Conservation (phyloP, 2,888 invertebrate genomes). For the Meghimatium bilineatum region DNA sequence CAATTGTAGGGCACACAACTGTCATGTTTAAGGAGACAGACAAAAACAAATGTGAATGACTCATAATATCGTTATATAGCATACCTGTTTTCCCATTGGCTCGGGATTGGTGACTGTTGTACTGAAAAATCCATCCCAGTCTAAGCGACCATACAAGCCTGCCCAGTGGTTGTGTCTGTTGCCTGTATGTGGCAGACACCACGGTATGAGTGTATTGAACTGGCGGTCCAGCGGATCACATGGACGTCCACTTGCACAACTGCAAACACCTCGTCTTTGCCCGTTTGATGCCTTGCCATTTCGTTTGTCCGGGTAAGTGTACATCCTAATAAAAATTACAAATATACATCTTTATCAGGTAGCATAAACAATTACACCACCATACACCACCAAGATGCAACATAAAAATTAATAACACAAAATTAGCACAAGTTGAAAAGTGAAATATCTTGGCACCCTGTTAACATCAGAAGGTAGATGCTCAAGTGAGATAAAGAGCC, state of each 20-base stretch:
- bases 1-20: no score
- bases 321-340: constrained; percentile 78
- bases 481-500: no score
- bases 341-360: no score
- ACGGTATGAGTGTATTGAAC: constrained; percentile 89
- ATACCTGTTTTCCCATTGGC: constrained; percentile 90
- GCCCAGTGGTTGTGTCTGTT: constrained; percentile 92
- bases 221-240: constrained; percentile 87
- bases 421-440: no score
- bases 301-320: constrained; percentile 80
- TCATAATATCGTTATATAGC: not conserved
- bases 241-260: constrained; percentile 81
- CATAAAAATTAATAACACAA: no score
- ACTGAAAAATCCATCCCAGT: constrained; percentile 90
- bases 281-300: constrained; percentile 79
- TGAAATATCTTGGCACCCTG: no score
- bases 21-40: no score
- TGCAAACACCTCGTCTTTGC: constrained; percentile 85
- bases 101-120: constrained; percentile 89
- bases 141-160: constrained; percentile 87
- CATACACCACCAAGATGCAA: no score
- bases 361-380: no score
- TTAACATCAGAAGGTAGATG: no score
- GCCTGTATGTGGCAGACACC: constrained; percentile 92
- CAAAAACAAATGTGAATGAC: not conserved